These are phyloP conservation scores for Eleutherodactylus coqui DNA, from an alignment of 2,797 vertebrate genomes.

Conservation along the genomic window DNA sequence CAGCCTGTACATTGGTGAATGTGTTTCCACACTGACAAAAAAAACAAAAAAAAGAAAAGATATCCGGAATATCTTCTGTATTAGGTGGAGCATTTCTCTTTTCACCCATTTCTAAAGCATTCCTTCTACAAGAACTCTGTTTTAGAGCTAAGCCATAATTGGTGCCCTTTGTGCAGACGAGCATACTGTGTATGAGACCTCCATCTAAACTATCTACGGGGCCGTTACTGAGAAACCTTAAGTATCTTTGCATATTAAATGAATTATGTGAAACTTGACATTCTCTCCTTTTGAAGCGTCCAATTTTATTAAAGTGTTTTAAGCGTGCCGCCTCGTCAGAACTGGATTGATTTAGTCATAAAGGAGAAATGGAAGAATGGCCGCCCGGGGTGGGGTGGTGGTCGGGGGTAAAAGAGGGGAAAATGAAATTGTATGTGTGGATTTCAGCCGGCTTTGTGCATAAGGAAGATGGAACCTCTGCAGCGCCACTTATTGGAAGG, in stretches of 20 bases:
- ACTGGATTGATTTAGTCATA: background rate
- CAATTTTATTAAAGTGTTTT: slow-evolving; percentile 40
- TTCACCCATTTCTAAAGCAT: slow-evolving; percentile 55
- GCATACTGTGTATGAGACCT: slow-evolving; percentile 56
- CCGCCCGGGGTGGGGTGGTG: too few relatives aligned
- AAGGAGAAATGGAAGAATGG: background rate
- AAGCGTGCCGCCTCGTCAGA: background rate
- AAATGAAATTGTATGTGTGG: too few relatives aligned
- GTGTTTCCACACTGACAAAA: slow-evolving; percentile 43
- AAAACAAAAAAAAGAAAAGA: too few relatives aligned
- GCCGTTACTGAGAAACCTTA: slow-evolving; percentile 46
- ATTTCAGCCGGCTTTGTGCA: too few relatives aligned
- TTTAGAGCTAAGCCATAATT: slow-evolving; percentile 59
- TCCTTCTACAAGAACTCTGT: slow-evolving; percentile 51
- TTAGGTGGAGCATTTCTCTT: slow-evolving; percentile 48
- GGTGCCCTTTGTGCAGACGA: slow-evolving; percentile 55
- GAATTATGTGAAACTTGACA: slow-evolving; percentile 58
- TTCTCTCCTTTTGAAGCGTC: slow-evolving; percentile 35
- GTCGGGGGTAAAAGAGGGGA: too few relatives aligned
- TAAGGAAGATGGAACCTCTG: too few relatives aligned
- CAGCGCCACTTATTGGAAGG: too few relatives aligned
- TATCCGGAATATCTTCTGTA: slow-evolving; percentile 62
- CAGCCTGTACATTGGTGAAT: slow-evolving; percentile 60
- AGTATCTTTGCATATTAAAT: slow-evolving; percentile 63
- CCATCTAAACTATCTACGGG: slow-evolving; percentile 29